These are phyloP conservation scores for Diadumene lineata DNA, from an alignment of 92 coral and sea anemone genomes.

Conservation along the genomic window DNA sequence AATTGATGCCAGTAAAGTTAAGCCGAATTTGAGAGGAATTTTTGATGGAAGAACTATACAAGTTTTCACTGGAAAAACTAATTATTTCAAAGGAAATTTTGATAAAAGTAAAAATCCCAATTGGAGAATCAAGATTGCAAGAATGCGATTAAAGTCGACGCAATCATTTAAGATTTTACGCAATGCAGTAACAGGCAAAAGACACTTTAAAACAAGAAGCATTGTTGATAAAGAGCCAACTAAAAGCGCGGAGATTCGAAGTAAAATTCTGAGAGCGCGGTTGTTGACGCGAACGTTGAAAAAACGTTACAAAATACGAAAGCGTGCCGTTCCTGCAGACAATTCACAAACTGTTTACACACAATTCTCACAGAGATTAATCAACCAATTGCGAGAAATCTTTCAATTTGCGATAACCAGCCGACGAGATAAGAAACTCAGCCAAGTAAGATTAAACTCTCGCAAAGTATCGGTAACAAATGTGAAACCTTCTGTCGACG, in stretches of 20 bases:
- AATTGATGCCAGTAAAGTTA: neutral
- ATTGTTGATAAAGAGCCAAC: too few species aligned
- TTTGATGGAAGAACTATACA: neutral
- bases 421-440: neutral
- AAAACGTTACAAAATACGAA: too few species aligned
- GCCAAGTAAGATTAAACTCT: neutral
- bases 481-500: neutral
- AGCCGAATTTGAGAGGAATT: neutral
- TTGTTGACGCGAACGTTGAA: too few species aligned
- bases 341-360: neutral
- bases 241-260: too few species aligned
- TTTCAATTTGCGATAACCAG: constrained; percentile 5
- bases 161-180: neutral
- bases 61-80: too few species aligned
- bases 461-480: neutral
- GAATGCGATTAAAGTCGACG: neutral
- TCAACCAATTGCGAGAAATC: neutral
- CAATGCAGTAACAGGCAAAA: too few species aligned
- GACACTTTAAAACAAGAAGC: too few species aligned
- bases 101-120: neutral
- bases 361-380: neutral
- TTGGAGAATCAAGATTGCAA: neutral
- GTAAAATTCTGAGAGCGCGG: too few species aligned
- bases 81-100: neutral
- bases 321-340: neutral